These are phyloP conservation scores for Troilus luridus DNA, from an alignment of 2,888 invertebrate genomes.

Conservation along the genomic window DNA sequence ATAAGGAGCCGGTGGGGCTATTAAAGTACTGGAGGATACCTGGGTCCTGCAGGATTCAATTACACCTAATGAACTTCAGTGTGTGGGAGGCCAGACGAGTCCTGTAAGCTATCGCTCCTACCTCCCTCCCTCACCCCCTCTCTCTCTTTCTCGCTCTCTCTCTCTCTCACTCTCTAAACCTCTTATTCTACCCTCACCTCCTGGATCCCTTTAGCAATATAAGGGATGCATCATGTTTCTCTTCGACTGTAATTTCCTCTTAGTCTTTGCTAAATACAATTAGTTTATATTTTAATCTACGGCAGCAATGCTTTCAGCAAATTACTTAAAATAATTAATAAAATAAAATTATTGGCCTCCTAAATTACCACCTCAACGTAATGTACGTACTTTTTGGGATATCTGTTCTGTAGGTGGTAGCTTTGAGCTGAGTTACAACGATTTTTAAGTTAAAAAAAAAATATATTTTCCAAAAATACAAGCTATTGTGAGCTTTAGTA, in stretches of 20 bases:
- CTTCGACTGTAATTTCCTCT: not conserved
- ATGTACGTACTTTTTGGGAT: too few relatives aligned
- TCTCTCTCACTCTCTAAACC: not conserved
- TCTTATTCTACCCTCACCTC: not conserved
- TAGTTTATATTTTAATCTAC: not conserved
- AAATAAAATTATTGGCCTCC: too few relatives aligned
- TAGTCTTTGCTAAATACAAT: not conserved
- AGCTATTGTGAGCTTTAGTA: too few relatives aligned
- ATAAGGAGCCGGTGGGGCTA: conserved; percentile 28
- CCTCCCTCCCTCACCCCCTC: not conserved
- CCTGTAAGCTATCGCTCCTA: not conserved
- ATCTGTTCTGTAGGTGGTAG: too few relatives aligned
- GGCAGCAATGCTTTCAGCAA: not conserved
- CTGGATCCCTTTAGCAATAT: not conserved
- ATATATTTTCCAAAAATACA: too few relatives aligned
- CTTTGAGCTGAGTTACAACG: too few relatives aligned
- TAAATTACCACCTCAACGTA: too few relatives aligned
- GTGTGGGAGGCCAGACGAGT: conserved; percentile 2
- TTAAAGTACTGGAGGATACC: not conserved
- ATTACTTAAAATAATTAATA: too few relatives aligned
- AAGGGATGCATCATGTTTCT: conserved; percentile 24
- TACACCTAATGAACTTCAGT: conserved; percentile 44
- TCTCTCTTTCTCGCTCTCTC: not conserved
- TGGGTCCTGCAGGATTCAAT: conserved; percentile 20
- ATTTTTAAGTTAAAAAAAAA: too few relatives aligned